Percentiles rank a stretch among this genome's conserved stretches.
phyloP scores from a whole-genome alignment of 2,888 invertebrate genomes.

The Nymphalis urticae region DNA sequence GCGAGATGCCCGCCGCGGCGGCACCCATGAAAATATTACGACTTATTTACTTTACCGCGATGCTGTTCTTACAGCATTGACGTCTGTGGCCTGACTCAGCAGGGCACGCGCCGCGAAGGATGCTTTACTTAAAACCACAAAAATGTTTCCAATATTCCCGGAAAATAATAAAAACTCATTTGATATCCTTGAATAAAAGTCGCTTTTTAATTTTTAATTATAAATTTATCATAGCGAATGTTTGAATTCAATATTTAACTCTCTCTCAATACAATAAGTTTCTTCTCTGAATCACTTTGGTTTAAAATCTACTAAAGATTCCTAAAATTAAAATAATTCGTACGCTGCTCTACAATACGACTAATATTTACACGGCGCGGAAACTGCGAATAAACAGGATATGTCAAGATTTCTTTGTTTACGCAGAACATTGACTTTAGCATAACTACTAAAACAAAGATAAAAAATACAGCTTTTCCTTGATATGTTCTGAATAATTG shows the following conservation, averaged over 20 bases:
- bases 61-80: conserved; percentile 67
- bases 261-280: too few species aligned
- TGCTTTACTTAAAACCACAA: conserved; percentile 35
- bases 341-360: neutral
- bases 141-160: neutral
- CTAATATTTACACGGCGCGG: conserved; percentile 43
- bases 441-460: conserved; percentile 22
- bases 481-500: neutral
- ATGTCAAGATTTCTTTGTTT: conserved; percentile 61
- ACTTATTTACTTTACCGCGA: conserved; percentile 75
- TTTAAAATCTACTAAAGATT: neutral
- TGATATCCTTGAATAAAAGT: too few species aligned
- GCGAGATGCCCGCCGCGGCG: conserved; percentile 67
- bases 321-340: neutral
- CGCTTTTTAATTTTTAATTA: too few species aligned
- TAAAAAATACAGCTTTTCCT: neutral
- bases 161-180: conserved; percentile 1
- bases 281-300: neutral
- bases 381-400: conserved; percentile 62
- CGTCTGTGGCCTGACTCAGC: conserved; percentile 60
- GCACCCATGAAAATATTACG: conserved; percentile 78
- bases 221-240: too few species aligned
- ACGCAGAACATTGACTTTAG: conserved; percentile 46
- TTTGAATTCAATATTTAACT: too few species aligned
- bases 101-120: conserved; percentile 49